These are phyloP conservation scores for Thripadectes ignobilis DNA, from an alignment of 2,797 vertebrate species.

Conservation along the genomic window DNA sequence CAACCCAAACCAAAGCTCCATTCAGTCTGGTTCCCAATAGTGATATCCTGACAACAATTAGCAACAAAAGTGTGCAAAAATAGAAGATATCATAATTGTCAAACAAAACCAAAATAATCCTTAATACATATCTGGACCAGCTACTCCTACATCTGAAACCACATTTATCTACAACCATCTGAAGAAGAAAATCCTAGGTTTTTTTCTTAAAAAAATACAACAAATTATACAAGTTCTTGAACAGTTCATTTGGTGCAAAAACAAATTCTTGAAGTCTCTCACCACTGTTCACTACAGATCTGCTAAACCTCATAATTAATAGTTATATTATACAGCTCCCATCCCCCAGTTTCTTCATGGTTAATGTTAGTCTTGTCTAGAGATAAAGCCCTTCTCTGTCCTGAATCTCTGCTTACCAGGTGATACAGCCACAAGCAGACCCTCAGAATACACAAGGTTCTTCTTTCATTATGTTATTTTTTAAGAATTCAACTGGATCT, in stretches of 20 bases:
- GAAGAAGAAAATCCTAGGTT: background rate
- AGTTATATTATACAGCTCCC: background rate
- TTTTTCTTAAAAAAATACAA: background rate
- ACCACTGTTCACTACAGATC: background rate
- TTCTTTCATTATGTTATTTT: background rate
- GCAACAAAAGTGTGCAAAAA: background rate
- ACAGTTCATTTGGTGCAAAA: background rate
- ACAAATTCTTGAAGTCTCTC: background rate
- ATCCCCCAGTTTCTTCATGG: background rate
- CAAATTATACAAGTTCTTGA: background rate
- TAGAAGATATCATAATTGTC: background rate
- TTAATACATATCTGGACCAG: background rate
- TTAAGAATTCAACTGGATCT: background rate
- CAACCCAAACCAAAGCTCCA: background rate
- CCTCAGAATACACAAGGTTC: background rate
- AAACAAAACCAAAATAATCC: background rate
- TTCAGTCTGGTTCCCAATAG: background rate
- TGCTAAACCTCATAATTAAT: background rate
- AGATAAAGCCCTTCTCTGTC: background rate
- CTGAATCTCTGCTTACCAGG: background rate
- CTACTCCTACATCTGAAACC: background rate
- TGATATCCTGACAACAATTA: background rate
- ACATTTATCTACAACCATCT: background rate
- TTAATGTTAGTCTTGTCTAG: background rate
- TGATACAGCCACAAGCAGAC: background rate